These are phyloP conservation scores for Mastigias papua DNA, from an alignment of 30 jellyfish, hydroid and myxozoan species.

Conservation along the genomic window DNA sequence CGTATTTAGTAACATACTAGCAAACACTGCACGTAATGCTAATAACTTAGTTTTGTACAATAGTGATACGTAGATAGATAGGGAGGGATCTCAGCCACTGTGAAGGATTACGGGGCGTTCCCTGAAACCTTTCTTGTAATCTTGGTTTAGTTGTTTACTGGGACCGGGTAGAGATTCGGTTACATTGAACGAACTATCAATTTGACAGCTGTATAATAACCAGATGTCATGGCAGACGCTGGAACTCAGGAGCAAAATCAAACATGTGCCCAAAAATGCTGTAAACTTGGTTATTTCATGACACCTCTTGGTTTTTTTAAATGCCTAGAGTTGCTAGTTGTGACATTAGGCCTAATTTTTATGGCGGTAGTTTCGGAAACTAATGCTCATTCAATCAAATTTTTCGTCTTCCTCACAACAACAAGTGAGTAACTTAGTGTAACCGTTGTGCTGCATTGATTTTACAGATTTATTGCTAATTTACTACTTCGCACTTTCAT, in stretches of 20 bases:
- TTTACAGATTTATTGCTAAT: too few relatives aligned
- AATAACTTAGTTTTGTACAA: too few relatives aligned
- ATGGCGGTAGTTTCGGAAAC: constrained; percentile 62
- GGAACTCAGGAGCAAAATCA: constrained; percentile 16
- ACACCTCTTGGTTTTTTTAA: constrained; percentile 46
- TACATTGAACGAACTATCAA: not conserved
- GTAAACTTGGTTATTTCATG: constrained; percentile 43
- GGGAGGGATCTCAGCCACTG: not conserved
- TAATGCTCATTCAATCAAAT: constrained; percentile 53
- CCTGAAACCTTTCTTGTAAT: not conserved
- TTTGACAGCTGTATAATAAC: not conserved
- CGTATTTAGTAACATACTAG: too few relatives aligned
- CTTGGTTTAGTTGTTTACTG: too few relatives aligned
- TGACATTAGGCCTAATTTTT: constrained; percentile 59
- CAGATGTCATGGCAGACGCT: not conserved
- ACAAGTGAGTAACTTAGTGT: constrained; percentile 29
- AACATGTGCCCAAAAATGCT: constrained; percentile 19
- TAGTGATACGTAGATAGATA: too few relatives aligned
- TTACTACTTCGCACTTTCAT: too few relatives aligned
- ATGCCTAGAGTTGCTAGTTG: constrained; percentile 39
- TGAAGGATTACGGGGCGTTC: not conserved
- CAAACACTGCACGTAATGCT: too few relatives aligned
- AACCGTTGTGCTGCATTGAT: not conserved
- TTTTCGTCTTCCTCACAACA: constrained; percentile 42
- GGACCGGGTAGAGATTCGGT: not conserved